Conservation (phyloP, 2,113 vertebrate genomes). For the Caranx melampygus region DNA sequence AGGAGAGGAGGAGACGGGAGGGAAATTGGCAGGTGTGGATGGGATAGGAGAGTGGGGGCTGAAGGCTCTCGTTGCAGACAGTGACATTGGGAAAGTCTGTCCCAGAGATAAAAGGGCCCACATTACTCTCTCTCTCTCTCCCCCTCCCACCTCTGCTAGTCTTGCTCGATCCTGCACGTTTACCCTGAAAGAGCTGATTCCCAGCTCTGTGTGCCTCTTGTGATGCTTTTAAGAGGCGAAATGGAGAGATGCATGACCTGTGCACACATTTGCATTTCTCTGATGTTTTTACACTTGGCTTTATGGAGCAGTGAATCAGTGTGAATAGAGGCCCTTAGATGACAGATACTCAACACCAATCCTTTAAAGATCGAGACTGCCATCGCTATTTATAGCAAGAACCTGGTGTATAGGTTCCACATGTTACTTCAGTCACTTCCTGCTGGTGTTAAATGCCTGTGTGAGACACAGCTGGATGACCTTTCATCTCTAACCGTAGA, state of each 20-base stretch:
- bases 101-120: conserved; percentile 62
- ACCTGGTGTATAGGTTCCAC: conserved; percentile 17
- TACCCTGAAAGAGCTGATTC: conserved; percentile 40
- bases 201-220: conserved; percentile 54
- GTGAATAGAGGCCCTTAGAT: neutral
- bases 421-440: conserved; percentile 46
- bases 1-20: conserved; percentile 54
- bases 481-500: conserved; percentile 62
- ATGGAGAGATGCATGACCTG: conserved; percentile 11
- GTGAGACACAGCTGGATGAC: conserved; percentile 67
- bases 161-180: conserved; percentile 19
- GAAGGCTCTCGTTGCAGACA: conserved; percentile 29
- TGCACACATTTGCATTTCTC: conserved; percentile 15
- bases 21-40: conserved; percentile 73
- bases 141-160: conserved; percentile 5
- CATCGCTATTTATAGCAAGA: conserved; percentile 14
- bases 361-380: neutral
- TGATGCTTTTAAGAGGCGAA: conserved; percentile 46
- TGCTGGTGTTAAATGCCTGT: conserved; percentile 26
- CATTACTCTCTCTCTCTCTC: conserved; percentile 12
- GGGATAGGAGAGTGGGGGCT: conserved; percentile 38
- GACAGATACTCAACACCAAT: conserved; percentile 13
- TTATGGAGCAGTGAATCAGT: neutral
- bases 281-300: neutral
- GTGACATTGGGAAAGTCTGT: conserved; percentile 70